A percentile compares a stretch with the other conserved stretches of the same genome.
These are phyloP conservation scores for Linnaemya vulpina DNA, from an alignment of 2,888 invertebrate genomes.

Conservation along the genomic window DNA sequence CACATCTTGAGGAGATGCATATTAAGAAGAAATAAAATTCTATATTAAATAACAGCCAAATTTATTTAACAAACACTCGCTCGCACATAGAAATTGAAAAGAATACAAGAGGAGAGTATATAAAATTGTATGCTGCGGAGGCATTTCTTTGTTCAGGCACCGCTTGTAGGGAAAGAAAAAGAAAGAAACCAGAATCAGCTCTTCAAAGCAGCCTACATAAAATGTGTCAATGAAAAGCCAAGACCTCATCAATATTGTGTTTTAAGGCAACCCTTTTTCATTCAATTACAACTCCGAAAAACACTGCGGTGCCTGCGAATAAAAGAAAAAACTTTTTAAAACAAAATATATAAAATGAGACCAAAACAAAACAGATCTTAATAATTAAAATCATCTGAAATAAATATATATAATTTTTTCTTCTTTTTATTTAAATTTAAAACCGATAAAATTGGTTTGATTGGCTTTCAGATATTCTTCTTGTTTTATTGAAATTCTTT, in stretches of 20 bases:
- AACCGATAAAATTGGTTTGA: slow-evolving; percentile 55
- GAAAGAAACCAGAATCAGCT: slow-evolving; percentile 49
- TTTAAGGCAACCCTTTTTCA: slow-evolving; percentile 48
- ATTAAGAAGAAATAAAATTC: slow-evolving; percentile 13
- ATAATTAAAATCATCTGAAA: slow-evolving; percentile 55
- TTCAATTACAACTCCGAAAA: neutral
- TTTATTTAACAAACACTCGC: slow-evolving; percentile 49
- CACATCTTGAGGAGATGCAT: neutral
- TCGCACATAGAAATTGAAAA: neutral
- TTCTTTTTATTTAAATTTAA: slow-evolving; percentile 45
- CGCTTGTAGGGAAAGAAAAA: slow-evolving; percentile 42
- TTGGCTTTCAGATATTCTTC: slow-evolving; percentile 1
- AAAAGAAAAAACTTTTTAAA: slow-evolving; percentile 29
- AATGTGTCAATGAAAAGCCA: slow-evolving; percentile 67
- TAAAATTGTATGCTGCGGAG: slow-evolving; percentile 40
- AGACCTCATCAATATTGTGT: slow-evolving; percentile 72
- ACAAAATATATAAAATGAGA: slow-evolving; percentile 24
- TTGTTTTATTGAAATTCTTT: neutral
- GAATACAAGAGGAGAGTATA: slow-evolving; percentile 33
- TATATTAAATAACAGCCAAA: slow-evolving; percentile 50
- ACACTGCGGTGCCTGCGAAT: neutral
- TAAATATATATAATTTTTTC: slow-evolving; percentile 19
- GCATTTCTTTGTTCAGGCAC: slow-evolving; percentile 44
- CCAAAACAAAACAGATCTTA: slow-evolving; percentile 51
- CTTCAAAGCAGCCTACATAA: slow-evolving; percentile 70